Percentiles rank a stretch among this genome's conserved stretches.
phyloP scores from a whole-genome alignment of 2,113 vertebrate genomes.

The Dendrocopos noguchii region DNA sequence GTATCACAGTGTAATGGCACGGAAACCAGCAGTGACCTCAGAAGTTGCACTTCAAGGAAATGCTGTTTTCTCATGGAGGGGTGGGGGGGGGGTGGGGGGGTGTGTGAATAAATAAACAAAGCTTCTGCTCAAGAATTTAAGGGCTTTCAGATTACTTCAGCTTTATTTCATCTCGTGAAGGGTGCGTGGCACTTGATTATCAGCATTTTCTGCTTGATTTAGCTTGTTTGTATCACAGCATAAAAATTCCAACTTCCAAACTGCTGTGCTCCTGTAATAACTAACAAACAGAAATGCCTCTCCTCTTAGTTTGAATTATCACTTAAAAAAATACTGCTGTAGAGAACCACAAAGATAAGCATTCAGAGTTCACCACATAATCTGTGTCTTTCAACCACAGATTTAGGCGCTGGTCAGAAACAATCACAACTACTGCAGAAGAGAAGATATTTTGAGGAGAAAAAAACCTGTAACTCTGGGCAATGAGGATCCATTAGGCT shows the following conservation, averaged over 20 bases:
- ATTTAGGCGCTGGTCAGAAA: not conserved
- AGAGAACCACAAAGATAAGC: not conserved
- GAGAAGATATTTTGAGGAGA: not conserved
- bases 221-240: not conserved
- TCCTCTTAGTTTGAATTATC: not conserved
- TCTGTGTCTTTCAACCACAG: not conserved
- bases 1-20: not conserved
- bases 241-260: not conserved
- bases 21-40: not conserved
- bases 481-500: not conserved
- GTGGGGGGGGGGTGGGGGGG: too few species aligned
- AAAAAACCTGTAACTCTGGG: not conserved
- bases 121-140: not conserved
- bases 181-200: not conserved
- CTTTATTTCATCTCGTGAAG: not conserved
- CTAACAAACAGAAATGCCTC: not conserved
- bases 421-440: not conserved
- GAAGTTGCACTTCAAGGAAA: not conserved
- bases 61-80: not conserved
- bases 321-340: not conserved
- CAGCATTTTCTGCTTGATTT: constrained; percentile 12
- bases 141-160: not conserved
- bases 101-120: not conserved
- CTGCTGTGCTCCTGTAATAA: not conserved
- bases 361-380: not conserved